Base-by-base conservation (phyloP, 2,797 vertebrate species). In the Diplodus puntazzo region DNA sequence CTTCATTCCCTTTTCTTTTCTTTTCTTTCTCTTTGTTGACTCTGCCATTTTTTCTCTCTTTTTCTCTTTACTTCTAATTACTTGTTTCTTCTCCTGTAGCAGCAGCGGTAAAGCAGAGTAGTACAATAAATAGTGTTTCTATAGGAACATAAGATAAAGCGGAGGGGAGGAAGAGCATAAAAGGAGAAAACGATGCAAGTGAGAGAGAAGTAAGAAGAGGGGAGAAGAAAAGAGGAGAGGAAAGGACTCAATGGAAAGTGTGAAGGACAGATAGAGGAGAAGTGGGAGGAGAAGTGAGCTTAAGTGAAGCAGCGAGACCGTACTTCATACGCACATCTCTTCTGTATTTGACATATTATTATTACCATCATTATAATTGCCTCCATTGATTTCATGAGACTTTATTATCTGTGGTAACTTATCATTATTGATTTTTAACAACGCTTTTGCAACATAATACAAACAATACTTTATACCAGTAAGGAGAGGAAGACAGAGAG, bases 341-440 rank as follows among this genome's bases (percentile, higher is more conserved):
- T 87, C 71, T 80, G 57, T 39, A 53, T 43, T 20, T 81, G 79
- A 86, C 20, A 3, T 61, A 83, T 57, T 73, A 43, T 84, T 84
- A 83, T 84, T 25, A 60, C 55, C 23, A 0, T 34, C 58, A 7
- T 78, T 48, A 39, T 88, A 84, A 89, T 85, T 58, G 62, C 57
- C 75, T 77, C 1, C 17, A 85, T 89, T 70, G 85, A 89, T 88
- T 80, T 49, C 4, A 57, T 73, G 27, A 64, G 53, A 54, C 77
- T 85, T 82, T 66, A 85, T 85, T 75, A 76, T 82, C 55, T 46
- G 61, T 52, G 79, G 8, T 71, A 48, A 68, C 4, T 77, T 82
- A 46, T 70, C 21, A 57, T 73, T 48, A 87, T 88, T 50, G 87
- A 89, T 84, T 21, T 6, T 7, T 17, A 69, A n/a, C 53, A 68